Base-by-base conservation (phyloP, 1,140 invertebrate species). In the Penaeus indicus region DNA sequence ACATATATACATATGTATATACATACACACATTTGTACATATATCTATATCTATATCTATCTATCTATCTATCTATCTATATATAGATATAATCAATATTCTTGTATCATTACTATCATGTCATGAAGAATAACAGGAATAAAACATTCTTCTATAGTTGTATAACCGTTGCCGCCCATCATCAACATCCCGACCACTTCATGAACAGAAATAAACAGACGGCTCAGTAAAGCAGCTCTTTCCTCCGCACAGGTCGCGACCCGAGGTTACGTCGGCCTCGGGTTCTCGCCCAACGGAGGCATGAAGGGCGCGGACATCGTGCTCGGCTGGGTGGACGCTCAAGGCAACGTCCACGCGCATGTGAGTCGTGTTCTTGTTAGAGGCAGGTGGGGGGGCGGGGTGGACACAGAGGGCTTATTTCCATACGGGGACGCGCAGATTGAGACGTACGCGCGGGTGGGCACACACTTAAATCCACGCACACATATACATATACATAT, bases 201-300 rank as follows among this genome's bases (percentile, higher is more conserved):
- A 7, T 42, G 54, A 21, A 47, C 54, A 18, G 16, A 42, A 21
- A 47, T 13, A 13, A 42, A 22, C 54, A 80, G 18, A 19, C 54
- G 19, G 4, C 16, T 22, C 42, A 38, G 25, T 27, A 18, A 60
- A 21, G 11, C 5, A n/a, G 21, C 47, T 64, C 42, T 60, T 67
- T 19, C 38, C 54, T 21, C 54, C 47, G 42, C 42, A 19, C 82
- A 89, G 87, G 87, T 89, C 61, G 81, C 81, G 47, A 89, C 87
- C 22, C 63, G 7, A n/a, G 87, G 87, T 0, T 89, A 79, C 60
- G 81, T 84, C 42, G 87, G 87, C 21, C 25, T 89, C 1, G 87
- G 87, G 2, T 89, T 89, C 60, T 89, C 87, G 21, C 69, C 87
- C 38, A 89, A 89, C 21, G 87, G 87, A 4, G 87, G 87, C 5